Base-by-base conservation (phyloP, 2,113 vertebrate genomes). In the Numenius arquata region DNA sequence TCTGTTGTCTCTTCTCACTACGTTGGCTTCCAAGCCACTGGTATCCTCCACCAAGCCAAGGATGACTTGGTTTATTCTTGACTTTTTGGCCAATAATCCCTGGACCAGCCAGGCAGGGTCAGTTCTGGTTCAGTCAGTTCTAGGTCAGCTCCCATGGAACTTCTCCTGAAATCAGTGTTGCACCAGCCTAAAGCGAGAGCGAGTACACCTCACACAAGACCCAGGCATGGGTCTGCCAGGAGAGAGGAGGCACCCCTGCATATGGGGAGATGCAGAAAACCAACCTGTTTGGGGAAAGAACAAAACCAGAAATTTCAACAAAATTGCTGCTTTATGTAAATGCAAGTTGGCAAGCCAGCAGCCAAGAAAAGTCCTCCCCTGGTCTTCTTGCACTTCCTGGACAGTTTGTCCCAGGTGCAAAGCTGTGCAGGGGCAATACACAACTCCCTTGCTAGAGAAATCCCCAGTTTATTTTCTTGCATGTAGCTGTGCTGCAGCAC, bases 141-240 rank as follows among this genome's bases (percentile, higher is more conserved):
- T 48, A 48, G 22, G 48, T 48, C 48, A 48, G 48, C 21, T 48
- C 10, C 18, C 7, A 20, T 0, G 3, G 41, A 20, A 6, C 41
- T 91, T 85, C 53, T 70, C 32, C 52, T 56, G 36, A 83, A 73
- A 58, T 32, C 27, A n/a, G 17, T 2, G 1, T 40, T 76, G n/a
- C 32, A 67, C 6, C 22, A 66, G 26, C 8, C 26, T 59, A 23
- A 4, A 2, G 17, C 0, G 0, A 52, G 18, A 59, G 38, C 23
- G 3, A 85, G 10, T 1, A 9, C 21, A 55, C 5, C 29, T 12
- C 10, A 0, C 40, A 19, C 11, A 25, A 72, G 18, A 75, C 22
- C 22, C 38, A 59, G 17, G 4, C 20, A 21, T 0, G 1, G 21
- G 7, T 45, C 36, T 67, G 23, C 30, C 12, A 32, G 47, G 25